Base-by-base conservation (phyloP, 2,113 vertebrate genomes). In the Dasyprocta punctata region DNA sequence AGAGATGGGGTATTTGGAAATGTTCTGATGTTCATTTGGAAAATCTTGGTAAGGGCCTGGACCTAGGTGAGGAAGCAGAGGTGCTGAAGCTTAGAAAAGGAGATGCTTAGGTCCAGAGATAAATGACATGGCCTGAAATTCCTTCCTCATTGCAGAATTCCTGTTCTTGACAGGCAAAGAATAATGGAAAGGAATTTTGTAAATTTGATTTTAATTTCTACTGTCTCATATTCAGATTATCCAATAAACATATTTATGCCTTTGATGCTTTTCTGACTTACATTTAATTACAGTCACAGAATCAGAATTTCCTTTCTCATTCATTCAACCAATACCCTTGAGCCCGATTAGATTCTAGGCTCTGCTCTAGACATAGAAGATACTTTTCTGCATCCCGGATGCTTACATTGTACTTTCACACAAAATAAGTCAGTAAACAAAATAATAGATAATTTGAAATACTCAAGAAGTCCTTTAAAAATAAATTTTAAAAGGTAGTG, bases 131-230 rank as follows among this genome's bases (percentile, higher is more conserved):
- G 16, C 26, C 61, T 56, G 44, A 71, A 82, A 47, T 44, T 19
- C 77, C 58, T 54, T 3, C 19, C 6, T 47, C 16, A 30, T 2
- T 92, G 84, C 54, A 83, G 44, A 95, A 86, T 52, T n/a, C 47
- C 47, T 52, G 5, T 56, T 93, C n/a, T 69, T 88, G 7, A 75
- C 0, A 90, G 92, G 5, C 26, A 65, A 88, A 61, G 36, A 95
- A 60, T n/a, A 90, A 71, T 58, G 69, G 24, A 83, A 52, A 69
- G 30, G 60, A 44, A 5, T 16, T 63, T 47, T 61, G 77, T 49
- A 86, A 90, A 83, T 93, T 84, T 67, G 1, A 71, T 88, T 94
- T 93, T 47, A 77, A 90, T 38, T 63, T 96, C 28, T 77, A 58
- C 38, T 86, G 91, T 54, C 22, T 54, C 13, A 47, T 89, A 81